Base-by-base conservation (phyloP, 2,113 vertebrate species). In the Phylloscopus trochiloides region DNA sequence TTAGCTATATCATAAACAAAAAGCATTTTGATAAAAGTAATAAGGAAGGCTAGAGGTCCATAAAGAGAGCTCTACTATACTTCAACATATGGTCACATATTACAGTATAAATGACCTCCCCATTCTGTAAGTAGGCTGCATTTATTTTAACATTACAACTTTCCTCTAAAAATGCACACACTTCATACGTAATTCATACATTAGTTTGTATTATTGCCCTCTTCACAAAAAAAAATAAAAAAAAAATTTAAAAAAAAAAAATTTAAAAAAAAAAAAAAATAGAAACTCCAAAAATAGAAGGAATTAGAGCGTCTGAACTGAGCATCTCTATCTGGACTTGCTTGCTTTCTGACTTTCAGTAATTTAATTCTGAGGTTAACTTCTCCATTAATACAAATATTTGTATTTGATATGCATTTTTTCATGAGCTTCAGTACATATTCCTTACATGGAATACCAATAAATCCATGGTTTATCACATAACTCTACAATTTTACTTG, bases 201-300 rank as follows among this genome's bases (percentile, higher is more conserved):
- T 36, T 14, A 51, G 3, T 19, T 78, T 40, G 8, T 2, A 47
- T 48, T 57, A n/a, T 50, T 75, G 6, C 16, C 15, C 12, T 36
- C 11, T 9, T 2, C 3, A 5, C 4, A 2, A 40, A 40, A 40
- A 40, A 40, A 40, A n/a, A n/a, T 1, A 79, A 4, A 80, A 45
- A 38, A 54, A 54, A 31, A 54, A 31, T n/a, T n/a, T n/a, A 19
- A 54, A 2, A 5, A 36, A 34, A 58, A 43, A 32, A 34, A 57
- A 25, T 3, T 2, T 38, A 40, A 40, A 40, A 21, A 47, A 48
- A 22, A 14, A 3, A 6, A 32, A 28, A 47, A n/a, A n/a, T 1
- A 79, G 5, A 80, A 45, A 38, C 10, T 47, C 68, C 6, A 59
- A 42, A 86, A 79, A 52, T 5, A 79, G 10, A 55, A 74, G 3